These are phyloP conservation scores for Platycercus adscitus DNA, from an alignment of 2,113 vertebrate species.

Conservation along the genomic window DNA sequence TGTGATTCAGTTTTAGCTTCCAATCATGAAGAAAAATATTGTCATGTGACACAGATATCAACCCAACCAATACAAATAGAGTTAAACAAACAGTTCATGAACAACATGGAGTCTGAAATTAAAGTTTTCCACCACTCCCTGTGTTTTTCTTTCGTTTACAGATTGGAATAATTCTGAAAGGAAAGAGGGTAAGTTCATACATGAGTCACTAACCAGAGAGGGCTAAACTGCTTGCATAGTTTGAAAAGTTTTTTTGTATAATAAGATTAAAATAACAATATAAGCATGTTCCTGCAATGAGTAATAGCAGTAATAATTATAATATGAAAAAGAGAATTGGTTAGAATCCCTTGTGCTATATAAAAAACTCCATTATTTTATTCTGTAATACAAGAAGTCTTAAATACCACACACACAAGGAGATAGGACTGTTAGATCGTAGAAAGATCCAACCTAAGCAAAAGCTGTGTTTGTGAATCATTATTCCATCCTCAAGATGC, in stretches of 20 bases:
- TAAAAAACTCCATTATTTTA: neutral
- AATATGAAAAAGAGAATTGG: neutral
- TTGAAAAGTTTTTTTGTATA: neutral
- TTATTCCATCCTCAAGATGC: neutral
- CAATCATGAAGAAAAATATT: neutral
- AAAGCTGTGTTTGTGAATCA: neutral
- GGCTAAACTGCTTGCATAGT: neutral
- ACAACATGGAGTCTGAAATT: constrained; percentile 36
- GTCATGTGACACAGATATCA: constrained; percentile 17
- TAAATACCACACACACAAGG: neutral
- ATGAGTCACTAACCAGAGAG: constrained; percentile 26
- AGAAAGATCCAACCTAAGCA: neutral
- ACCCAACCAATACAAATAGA: constrained; percentile 59
- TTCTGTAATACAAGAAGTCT: neutral
- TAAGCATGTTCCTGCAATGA: neutral
- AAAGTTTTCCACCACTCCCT: constrained; percentile 51
- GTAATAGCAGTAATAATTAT: neutral
- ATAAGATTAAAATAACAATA: neutral
- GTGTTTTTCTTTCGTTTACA: neutral
- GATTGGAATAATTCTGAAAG: constrained; percentile 2
- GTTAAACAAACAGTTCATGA: constrained; percentile 44
- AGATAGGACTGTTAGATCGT: neutral
- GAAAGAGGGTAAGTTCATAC: neutral
- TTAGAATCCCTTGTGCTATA: neutral
- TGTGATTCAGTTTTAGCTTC: constrained; percentile 44